Evolutionary conservation across 2,113 vertebrate genomes (phyloP), one percentile per base, ranked within the genome.

Genomic region (Hylia prasina): DNA sequence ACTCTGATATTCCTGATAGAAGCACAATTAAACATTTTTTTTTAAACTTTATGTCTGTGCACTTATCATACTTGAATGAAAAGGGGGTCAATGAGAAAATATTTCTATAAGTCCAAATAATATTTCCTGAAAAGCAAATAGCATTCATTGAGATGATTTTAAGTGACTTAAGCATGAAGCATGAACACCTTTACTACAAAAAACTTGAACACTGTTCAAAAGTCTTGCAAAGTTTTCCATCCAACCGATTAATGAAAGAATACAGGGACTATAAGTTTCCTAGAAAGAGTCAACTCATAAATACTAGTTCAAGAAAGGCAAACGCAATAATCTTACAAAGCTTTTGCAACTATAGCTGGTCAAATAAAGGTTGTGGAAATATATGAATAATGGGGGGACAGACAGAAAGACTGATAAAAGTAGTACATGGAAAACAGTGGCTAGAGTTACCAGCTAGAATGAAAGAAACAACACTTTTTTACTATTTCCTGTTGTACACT

Each of bases 21-120:
- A 83, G 78, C 56, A 53, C 79, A 93, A 80, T 96, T 96, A 84
- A 96, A 89, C 18, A 90, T 87, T 95, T 90, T 90, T 89, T 90
- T 90, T 90, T 14, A 80, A 92, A 60, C 19, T 84, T 90, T 84
- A 73, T 76, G 58, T 63, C 89, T 79, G 9, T 89, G 45, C 50
- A 60, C 37, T 93, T 89, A 68, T 91, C 35, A 51, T 31, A 69
- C 37, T 75, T 91, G 79, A 84, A 77, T 73, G 79, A 94, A 90
- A 94, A 93, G 33, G 45, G 33, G 16, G 84, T 87, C 65, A 82
- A 42, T 77, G 92, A 76, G 53, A 81, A 94, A 94, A 57, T 53
- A 58, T 47, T 95, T 91, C 68, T 82, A 31, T 28, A 64, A 94
- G 39, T 47, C 48, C 18, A 77, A 48, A 53, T 40, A 27, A 18